These are phyloP conservation scores for Meda fulgida DNA, from an alignment of 2,797 vertebrate species.

Conservation along the genomic window DNA sequence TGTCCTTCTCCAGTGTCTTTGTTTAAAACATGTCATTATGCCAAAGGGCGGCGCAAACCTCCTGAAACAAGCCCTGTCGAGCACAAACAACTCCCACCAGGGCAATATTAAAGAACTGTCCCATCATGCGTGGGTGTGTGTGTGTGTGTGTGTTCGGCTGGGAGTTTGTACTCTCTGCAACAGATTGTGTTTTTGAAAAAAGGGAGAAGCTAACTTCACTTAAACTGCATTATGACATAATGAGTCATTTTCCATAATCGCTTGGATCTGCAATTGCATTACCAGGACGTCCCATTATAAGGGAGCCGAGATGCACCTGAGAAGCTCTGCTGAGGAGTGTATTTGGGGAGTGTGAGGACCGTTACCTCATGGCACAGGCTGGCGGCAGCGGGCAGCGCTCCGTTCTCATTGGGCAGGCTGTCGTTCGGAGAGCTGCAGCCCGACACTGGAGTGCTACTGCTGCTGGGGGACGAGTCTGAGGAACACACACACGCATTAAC, in stretches of 20 bases:
- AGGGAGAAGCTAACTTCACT: background rate
- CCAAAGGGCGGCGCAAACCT: slow-evolving; percentile 26
- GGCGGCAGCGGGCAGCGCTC: slow-evolving; percentile 78
- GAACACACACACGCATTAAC: slow-evolving; percentile 1
- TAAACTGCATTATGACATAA: background rate
- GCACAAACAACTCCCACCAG: slow-evolving; percentile 22
- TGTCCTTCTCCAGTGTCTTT: slow-evolving; percentile 66
- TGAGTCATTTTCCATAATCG: background rate
- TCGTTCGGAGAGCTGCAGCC: slow-evolving; percentile 96
- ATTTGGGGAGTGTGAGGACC: background rate
- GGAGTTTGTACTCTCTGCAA: background rate
- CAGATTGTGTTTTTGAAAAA: background rate
- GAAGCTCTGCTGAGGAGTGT: background rate
- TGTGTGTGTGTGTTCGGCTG: background rate
- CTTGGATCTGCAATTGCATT: background rate
- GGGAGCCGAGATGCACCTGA: background rate
- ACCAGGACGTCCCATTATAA: background rate
- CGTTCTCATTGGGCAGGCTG: slow-evolving; percentile 87
- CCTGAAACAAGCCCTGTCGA: slow-evolving; percentile 15
- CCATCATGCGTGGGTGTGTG: slow-evolving; percentile 4
- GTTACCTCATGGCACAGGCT: slow-evolving; percentile 85
- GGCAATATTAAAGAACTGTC: slow-evolving; percentile 23
- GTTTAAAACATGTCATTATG: slow-evolving; percentile 81
- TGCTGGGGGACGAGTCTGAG: slow-evolving; percentile 93
- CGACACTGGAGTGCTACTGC: slow-evolving; percentile 94